phyloP scores from a whole-genome alignment of 1,140 invertebrate genomes.

The Orchesella cincta region DNA sequence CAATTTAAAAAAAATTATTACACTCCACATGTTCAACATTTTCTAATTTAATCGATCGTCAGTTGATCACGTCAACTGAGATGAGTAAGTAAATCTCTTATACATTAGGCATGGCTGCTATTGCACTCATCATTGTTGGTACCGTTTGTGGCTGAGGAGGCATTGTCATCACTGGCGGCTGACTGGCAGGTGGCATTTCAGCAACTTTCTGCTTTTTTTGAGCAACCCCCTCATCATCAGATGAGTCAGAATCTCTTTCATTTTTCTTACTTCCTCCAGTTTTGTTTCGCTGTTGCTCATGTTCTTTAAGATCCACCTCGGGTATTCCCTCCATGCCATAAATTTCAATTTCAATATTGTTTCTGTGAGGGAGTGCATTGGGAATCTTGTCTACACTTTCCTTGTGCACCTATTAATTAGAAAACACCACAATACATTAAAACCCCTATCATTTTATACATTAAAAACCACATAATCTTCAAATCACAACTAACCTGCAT shows the following conservation, averaged over 20 bases:
- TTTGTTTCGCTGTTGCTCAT: conserved; percentile 80
- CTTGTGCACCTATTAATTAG: conserved; percentile 85
- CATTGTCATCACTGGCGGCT: neutral
- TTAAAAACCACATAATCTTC: neutral
- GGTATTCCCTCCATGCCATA: conserved; percentile 99
- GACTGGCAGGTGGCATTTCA: conserved; percentile 57
- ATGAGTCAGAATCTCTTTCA: conserved; percentile 50
- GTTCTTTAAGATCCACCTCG: conserved; percentile 87
- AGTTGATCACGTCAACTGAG: too few species aligned
- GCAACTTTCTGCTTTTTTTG: conserved; percentile 71
- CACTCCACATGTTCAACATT: too few species aligned
- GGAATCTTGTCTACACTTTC: conserved; percentile 99
- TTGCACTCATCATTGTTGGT: conserved; percentile 14
- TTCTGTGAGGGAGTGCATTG: conserved; percentile 94
- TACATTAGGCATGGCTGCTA: conserved; percentile 2
- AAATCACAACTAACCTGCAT: conserved; percentile 77
- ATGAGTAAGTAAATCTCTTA: neutral
- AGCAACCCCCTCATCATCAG: conserved; percentile 71
- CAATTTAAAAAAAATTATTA: too few species aligned
- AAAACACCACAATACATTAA: neutral
- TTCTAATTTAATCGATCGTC: too few species aligned
- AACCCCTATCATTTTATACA: neutral
- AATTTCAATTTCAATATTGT: conserved; percentile 99
- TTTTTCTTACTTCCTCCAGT: conserved; percentile 44
- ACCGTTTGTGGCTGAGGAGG: neutral